Evolutionary conservation across 2,797 vertebrate species (phyloP), one percentile per base, ranked within the genome.

Genomic region (Pterois miles): DNA sequence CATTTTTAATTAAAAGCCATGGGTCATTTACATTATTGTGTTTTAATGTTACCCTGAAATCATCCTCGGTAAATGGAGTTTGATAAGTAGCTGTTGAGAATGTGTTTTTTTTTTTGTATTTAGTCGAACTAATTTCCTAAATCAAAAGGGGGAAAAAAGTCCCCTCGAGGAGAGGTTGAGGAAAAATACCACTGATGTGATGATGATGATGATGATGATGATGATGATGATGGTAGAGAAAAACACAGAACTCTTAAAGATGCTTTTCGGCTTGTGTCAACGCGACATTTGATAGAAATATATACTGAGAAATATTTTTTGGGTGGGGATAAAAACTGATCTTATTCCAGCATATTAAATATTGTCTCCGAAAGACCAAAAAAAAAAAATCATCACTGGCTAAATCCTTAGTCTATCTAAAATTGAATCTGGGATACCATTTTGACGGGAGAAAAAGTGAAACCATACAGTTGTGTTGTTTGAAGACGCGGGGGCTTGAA

Each of bases 401-500:
- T 96, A 94, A 95, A 95, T 92, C 94, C 92, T 14, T 12, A 79
- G 68, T 95, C 95, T 97, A 99, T 99, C 98, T 99, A 94, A 99
- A 99, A 99, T 99, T 99, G 97, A 97, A 99, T 99, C 98, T 97
- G 95, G 97, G 97, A 97, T 96, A 96, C 94, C 95, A 97, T 97
- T 96, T 73, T 96, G 96, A 98, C 95, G 96, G 95, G 36, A 94
- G 96, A 93, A 96, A 95, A 94, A 95, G 91, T 96, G 96, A 86
- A 96, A 95, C 95, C 93, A 95, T 94, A 94, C 83, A 87, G 96
- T 94, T 95, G 95, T 96, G 96, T 96, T 97, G 96, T 96, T 96
- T 95, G 95, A 95, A 95, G 95, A 96, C 94, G 94, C 95, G 75
- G 94, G 78, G 94, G 90, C 94, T 94, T 94, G 96, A 97, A 96